A percentile compares a stretch with the other conserved stretches of the same genome.
Evolutionary conservation across 2,113 vertebrate genomes (phyloP).

Genomic region (Leptodactylus fuscus): DNA sequence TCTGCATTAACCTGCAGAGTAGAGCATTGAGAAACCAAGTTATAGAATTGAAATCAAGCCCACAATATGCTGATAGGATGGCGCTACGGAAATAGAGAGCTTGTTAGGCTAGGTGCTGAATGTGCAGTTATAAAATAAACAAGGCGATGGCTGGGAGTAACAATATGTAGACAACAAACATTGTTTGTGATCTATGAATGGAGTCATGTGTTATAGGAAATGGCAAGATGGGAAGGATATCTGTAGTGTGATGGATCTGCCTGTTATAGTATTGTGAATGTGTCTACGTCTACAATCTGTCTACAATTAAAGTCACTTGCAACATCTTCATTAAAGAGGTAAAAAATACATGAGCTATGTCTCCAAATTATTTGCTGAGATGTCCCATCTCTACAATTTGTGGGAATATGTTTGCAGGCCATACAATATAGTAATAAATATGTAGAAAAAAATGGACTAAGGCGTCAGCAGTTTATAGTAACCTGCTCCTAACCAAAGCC

Average conservation of each 20-base stretch:
- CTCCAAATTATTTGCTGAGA: neutral
- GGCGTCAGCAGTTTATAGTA: too few relatives aligned
- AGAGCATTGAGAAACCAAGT: slow-evolving; percentile 80
- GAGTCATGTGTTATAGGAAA: neutral
- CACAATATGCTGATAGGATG: slow-evolving; percentile 76
- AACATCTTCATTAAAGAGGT: too few relatives aligned
- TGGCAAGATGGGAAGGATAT: neutral
- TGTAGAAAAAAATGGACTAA: too few relatives aligned
- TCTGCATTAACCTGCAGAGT: slow-evolving; percentile 89
- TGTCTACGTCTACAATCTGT: neutral
- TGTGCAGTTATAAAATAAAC: neutral
- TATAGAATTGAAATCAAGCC: slow-evolving; percentile 83
- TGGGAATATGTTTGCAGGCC: too few relatives aligned
- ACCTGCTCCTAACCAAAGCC: too few relatives aligned
- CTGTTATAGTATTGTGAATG: neutral
- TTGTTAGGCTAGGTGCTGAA: slow-evolving; percentile 32
- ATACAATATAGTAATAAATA: too few relatives aligned
- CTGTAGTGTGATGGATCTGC: too few relatives aligned
- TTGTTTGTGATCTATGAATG: neutral
- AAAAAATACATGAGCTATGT: too few relatives aligned
- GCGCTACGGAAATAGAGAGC: neutral
- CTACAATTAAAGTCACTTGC: neutral
- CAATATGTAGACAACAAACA: neutral
- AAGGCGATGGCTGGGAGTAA: neutral
- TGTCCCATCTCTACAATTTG: too few relatives aligned